These are phyloP conservation scores for Notiomystis cincta DNA, from an alignment of 2,113 vertebrate genomes.

Conservation along the genomic window DNA sequence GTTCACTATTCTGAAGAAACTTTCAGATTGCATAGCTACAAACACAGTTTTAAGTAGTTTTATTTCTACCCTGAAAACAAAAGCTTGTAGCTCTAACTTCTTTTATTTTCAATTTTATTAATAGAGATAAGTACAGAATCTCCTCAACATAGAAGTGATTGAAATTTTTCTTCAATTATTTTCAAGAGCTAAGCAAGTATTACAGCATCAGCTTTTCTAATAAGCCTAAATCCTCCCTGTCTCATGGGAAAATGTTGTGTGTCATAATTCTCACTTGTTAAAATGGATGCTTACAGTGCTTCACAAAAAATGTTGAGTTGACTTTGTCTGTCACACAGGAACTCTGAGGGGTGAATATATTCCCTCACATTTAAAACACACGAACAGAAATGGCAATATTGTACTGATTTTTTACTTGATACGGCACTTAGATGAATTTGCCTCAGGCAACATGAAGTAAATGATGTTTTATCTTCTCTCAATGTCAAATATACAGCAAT, in stretches of 20 bases:
- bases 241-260: background rate
- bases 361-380: background rate
- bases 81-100: background rate
- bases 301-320: background rate
- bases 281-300: background rate
- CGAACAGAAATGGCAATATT: background rate
- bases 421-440: background rate
- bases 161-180: background rate
- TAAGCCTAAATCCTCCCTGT: background rate
- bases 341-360: background rate
- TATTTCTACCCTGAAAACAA: background rate
- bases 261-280: background rate
- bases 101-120: background rate
- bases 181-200: background rate
- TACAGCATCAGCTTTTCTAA: background rate
- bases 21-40: background rate
- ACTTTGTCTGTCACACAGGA: background rate
- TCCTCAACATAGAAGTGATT: background rate
- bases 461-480: slow-evolving; percentile 12
- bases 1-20: background rate
- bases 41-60: background rate
- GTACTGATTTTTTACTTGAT: background rate
- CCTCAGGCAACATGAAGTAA: background rate
- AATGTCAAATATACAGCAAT: background rate
- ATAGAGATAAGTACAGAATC: background rate